These are phyloP conservation scores for Catharus bicknelli DNA, from an alignment of 2,113 vertebrate species.

Conservation along the genomic window DNA sequence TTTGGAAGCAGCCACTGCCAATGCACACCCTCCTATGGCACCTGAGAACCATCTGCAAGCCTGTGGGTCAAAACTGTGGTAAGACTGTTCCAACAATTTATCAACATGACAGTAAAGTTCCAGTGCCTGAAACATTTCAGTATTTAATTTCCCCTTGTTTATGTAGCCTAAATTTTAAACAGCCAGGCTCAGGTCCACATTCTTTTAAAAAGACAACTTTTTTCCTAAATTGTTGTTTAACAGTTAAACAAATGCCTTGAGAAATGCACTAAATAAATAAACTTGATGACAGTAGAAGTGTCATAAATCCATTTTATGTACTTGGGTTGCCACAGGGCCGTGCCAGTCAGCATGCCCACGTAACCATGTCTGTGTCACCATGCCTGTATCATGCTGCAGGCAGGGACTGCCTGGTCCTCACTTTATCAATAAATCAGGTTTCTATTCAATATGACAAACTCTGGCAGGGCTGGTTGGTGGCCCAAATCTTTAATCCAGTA, in stretches of 20 bases:
- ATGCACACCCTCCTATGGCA: not conserved
- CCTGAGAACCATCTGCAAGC: not conserved
- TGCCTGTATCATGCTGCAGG: too few species aligned
- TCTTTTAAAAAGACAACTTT: not conserved
- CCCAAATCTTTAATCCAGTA: too few species aligned
- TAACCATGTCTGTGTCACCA: too few species aligned
- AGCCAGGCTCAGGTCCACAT: not conserved
- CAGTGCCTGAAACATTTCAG: not conserved
- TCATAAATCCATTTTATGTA: not conserved
- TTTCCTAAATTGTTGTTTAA: not conserved
- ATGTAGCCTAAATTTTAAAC: not conserved
- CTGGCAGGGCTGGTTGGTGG: too few species aligned
- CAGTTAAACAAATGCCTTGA: not conserved
- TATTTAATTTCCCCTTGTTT: not conserved
- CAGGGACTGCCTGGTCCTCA: too few species aligned
- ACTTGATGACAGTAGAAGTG: not conserved
- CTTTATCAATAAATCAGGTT: too few species aligned
- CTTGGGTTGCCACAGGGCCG: too few species aligned
- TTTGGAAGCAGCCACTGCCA: not conserved
- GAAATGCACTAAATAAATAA: conserved; percentile 13
- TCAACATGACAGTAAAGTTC: not conserved
- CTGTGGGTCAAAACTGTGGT: not conserved
- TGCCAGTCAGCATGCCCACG: too few species aligned
- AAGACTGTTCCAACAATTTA: not conserved
- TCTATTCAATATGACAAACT: too few species aligned